Evolutionary conservation across 2,797 vertebrate species (phyloP).

Genomic region (Urosaurus nigricauda): DNA sequence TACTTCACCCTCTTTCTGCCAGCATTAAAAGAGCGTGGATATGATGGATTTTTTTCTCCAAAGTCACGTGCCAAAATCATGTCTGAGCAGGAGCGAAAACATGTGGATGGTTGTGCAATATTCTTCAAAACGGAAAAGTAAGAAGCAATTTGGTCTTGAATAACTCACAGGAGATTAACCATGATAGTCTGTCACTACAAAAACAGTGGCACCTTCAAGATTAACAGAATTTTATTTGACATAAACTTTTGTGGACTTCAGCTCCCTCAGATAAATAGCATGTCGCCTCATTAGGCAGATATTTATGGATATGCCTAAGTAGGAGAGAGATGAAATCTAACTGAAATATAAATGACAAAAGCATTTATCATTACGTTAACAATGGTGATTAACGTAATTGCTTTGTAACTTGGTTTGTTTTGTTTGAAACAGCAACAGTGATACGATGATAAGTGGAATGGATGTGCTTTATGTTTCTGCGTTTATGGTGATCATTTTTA

Average conservation of each 20-base stretch:
- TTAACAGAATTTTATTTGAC: background rate
- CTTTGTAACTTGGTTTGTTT: too few species aligned
- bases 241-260: background rate
- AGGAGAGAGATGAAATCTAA: background rate
- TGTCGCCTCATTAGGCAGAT: background rate
- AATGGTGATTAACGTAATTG: background rate
- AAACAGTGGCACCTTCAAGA: background rate
- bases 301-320: background rate
- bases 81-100: constrained; percentile 96
- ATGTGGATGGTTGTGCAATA: constrained; percentile 97
- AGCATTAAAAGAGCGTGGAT: constrained; percentile 94
- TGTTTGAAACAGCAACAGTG: background rate
- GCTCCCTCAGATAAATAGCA: background rate
- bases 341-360: background rate
- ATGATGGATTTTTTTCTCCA: constrained; percentile 97
- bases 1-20: constrained; percentile 97
- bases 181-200: background rate
- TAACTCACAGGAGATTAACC: background rate
- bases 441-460: background rate
- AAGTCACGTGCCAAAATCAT: constrained; percentile 99
- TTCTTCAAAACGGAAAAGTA: constrained; percentile 99
- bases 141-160: constrained; percentile 49
- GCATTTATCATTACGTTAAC: background rate
- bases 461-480: background rate
- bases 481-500: background rate